Evolutionary conservation across 2,113 vertebrate genomes (phyloP).

Genomic region (Hymenochirus boettgeri): DNA sequence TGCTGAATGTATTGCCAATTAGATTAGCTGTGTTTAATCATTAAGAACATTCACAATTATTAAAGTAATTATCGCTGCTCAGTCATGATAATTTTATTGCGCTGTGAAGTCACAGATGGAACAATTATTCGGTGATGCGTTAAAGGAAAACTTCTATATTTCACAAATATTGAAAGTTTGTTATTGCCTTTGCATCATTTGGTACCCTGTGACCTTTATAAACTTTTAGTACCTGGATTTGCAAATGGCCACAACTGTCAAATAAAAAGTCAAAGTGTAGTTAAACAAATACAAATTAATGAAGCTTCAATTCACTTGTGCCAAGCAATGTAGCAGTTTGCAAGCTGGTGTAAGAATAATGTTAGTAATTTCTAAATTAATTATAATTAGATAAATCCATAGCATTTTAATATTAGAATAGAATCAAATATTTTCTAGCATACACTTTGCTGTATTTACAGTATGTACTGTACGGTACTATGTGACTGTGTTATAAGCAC

Average conservation of each 20-base stretch:
- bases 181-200: not conserved
- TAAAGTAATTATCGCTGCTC: constrained; percentile 20
- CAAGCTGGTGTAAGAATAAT: not conserved
- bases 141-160: not conserved
- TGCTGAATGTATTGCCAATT: constrained; percentile 13
- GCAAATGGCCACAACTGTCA: not conserved
- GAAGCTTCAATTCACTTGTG: not conserved
- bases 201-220: not conserved
- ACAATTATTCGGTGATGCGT: constrained; percentile 7
- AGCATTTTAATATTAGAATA: too few species aligned
- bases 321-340: not conserved
- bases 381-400: too few species aligned
- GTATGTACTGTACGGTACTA: too few species aligned
- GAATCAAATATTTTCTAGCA: too few species aligned
- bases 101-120: constrained; percentile 1
- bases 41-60: constrained; percentile 21
- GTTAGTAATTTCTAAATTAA: too few species aligned
- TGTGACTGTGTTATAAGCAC: too few species aligned
- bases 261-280: constrained; percentile 1
- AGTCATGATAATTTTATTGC: constrained; percentile 26
- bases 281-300: not conserved
- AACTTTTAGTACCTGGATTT: not conserved
- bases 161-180: not conserved
- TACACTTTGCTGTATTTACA: too few species aligned
- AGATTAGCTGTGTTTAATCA: constrained; percentile 22